Conservation (phyloP, 1,140 invertebrate species). For the Venustaconcha ellipsiformis region DNA sequence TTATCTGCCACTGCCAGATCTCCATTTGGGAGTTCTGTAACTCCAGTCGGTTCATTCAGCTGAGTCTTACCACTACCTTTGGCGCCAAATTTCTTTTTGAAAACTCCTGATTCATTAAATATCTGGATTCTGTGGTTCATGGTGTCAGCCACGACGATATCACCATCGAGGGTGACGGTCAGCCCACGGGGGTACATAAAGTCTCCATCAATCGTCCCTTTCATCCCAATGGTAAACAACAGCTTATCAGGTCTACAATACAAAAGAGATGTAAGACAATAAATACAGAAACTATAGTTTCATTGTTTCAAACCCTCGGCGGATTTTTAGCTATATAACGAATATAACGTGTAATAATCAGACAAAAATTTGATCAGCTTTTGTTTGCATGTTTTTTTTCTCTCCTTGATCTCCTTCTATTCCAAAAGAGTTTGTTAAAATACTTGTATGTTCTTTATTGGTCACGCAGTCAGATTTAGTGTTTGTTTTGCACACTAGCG, state of each 20-base stretch:
- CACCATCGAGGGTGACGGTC: slow-evolving; percentile 82
- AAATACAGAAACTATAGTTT: too few relatives aligned
- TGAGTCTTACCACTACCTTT: slow-evolving; percentile 47
- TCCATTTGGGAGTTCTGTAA: slow-evolving; percentile 57
- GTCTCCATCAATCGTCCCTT: slow-evolving; percentile 48
- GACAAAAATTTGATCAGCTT: too few relatives aligned
- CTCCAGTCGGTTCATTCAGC: slow-evolving; percentile 60
- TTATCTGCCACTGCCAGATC: slow-evolving; percentile 89
- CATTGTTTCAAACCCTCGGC: too few relatives aligned
- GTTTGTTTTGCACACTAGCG: too few relatives aligned
- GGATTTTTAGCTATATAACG: too few relatives aligned
- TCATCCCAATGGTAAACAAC: slow-evolving; percentile 53
- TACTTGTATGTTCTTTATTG: too few relatives aligned
- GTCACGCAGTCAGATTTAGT: too few relatives aligned
- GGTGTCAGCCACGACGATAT: slow-evolving; percentile 92
- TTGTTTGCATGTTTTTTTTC: too few relatives aligned
- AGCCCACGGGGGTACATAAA: slow-evolving; percentile 71
- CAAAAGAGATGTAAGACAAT: not conserved
- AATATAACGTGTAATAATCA: too few relatives aligned
- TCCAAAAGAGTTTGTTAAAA: too few relatives aligned
- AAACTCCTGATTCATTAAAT: slow-evolving; percentile 58
- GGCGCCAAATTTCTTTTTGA: slow-evolving; percentile 49
- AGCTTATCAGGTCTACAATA: slow-evolving; percentile 58
- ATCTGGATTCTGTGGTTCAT: slow-evolving; percentile 86
- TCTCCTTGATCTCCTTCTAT: too few relatives aligned